Conservation (phyloP, 2,888 invertebrate genomes). For the Spatulosminthurus flaviceps region DNA sequence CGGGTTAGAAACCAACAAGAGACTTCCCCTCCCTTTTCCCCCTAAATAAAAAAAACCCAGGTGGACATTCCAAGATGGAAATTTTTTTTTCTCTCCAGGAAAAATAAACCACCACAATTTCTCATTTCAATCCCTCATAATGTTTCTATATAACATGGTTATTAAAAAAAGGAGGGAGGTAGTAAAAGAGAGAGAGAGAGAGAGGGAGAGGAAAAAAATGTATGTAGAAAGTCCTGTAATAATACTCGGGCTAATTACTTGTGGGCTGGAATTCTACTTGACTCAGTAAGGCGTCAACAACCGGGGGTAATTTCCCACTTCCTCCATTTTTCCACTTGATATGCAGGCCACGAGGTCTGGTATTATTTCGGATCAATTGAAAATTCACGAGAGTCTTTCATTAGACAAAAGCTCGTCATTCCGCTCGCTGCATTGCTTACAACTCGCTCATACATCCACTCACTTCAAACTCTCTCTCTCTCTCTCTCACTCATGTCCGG, state of each 20-base stretch:
- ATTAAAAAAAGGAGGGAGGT: no score
- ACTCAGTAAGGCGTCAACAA: background rate
- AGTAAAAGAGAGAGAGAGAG: no score
- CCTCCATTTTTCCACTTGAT: slow-evolving; percentile 2
- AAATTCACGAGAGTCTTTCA: slow-evolving; percentile 23
- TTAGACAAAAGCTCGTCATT: slow-evolving; percentile 18
- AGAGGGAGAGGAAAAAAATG: no score
- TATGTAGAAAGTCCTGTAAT: background rate
- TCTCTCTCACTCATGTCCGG: background rate
- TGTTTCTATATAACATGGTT: no score
- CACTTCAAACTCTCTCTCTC: no score
- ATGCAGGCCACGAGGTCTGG: slow-evolving; percentile 12
- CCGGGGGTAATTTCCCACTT: slow-evolving; percentile 18
- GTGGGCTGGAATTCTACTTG: background rate
- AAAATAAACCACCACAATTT: no score
- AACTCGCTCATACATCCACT: background rate
- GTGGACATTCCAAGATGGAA: no score
- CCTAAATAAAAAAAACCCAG: no score
- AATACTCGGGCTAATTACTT: background rate
- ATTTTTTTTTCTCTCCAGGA: no score
- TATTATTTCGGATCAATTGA: slow-evolving; percentile 27
- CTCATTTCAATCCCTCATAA: no score
- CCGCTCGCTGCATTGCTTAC: background rate
- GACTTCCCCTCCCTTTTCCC: no score
- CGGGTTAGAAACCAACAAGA: background rate